These are phyloP conservation scores for Prorops nasuta DNA, from an alignment of 1,140 invertebrate genomes.

Conservation along the genomic window DNA sequence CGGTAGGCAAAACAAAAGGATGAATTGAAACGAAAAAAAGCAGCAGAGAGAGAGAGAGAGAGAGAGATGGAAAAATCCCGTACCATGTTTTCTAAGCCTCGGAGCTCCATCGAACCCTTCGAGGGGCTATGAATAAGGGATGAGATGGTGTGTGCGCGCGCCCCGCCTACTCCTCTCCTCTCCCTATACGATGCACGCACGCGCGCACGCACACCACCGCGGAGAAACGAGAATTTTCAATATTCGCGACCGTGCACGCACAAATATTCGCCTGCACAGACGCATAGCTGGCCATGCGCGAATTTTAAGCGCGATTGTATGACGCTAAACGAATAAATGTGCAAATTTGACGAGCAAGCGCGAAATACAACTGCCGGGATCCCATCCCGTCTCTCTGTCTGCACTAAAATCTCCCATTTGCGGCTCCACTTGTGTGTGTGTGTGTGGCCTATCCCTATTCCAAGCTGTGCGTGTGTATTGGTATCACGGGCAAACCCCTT, in stretches of 20 bases:
- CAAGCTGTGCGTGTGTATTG: too few relatives aligned
- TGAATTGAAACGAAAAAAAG: too few relatives aligned
- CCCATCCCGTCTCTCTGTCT: too few relatives aligned
- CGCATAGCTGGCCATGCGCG: constrained; percentile 7
- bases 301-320: not conserved
- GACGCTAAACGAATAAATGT: constrained; percentile 32
- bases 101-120: not conserved
- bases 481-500: too few relatives aligned
- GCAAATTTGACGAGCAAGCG: constrained; percentile 29
- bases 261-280: constrained; percentile 2
- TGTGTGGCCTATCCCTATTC: too few relatives aligned
- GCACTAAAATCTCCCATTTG: too few relatives aligned
- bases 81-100: not conserved
- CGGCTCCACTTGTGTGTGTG: too few relatives aligned
- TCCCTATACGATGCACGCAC: constrained; percentile 13
- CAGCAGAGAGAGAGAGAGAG: too few relatives aligned
- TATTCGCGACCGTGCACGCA: not conserved
- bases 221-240: constrained; percentile 14
- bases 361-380: too few relatives aligned
- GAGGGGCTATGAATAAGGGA: not conserved
- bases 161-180: constrained; percentile 7
- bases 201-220: constrained; percentile 8
- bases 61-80: too few relatives aligned
- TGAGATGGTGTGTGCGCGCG: constrained; percentile 4
- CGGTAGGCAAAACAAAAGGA: too few relatives aligned